These are phyloP conservation scores for Drosophila parthenogenetica DNA, from an alignment of 2,888 invertebrate genomes.

Conservation along the genomic window DNA sequence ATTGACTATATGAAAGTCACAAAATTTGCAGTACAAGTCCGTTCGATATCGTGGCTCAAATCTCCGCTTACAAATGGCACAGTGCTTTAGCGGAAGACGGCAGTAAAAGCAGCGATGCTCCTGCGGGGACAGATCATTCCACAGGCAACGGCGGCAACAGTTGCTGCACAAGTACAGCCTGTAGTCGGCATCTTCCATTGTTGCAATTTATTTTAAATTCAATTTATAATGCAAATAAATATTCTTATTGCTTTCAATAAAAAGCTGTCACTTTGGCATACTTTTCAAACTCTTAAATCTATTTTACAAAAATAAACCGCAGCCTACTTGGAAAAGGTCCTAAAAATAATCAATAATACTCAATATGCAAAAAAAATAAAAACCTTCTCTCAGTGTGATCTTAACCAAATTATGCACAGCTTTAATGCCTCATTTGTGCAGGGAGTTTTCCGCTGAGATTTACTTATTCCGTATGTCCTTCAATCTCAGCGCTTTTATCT, in stretches of 20 bases:
- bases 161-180: constrained; percentile 46
- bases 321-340: not conserved
- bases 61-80: constrained; percentile 43
- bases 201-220: not conserved
- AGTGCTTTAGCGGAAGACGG: constrained; percentile 25
- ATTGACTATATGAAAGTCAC: constrained; percentile 46
- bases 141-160: constrained; percentile 45
- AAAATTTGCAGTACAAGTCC: constrained; percentile 52
- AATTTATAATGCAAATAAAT: not conserved
- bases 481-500: constrained; percentile 29
- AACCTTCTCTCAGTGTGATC: constrained; percentile 29
- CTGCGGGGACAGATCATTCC: constrained; percentile 45
- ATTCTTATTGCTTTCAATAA: not conserved
- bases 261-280: too few relatives aligned
- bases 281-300: not conserved
- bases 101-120: constrained; percentile 56
- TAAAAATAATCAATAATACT: too few relatives aligned
- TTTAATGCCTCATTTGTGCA: constrained; percentile 57
- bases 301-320: not conserved
- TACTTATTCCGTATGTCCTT: constrained; percentile 23
- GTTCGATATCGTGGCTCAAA: constrained; percentile 44
- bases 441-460: constrained; percentile 36
- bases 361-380: too few relatives aligned
- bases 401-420: constrained; percentile 63
- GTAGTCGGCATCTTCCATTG: constrained; percentile 20